These are phyloP conservation scores for Micrasema longulum DNA, from an alignment of 1,140 invertebrate genomes.

Conservation along the genomic window DNA sequence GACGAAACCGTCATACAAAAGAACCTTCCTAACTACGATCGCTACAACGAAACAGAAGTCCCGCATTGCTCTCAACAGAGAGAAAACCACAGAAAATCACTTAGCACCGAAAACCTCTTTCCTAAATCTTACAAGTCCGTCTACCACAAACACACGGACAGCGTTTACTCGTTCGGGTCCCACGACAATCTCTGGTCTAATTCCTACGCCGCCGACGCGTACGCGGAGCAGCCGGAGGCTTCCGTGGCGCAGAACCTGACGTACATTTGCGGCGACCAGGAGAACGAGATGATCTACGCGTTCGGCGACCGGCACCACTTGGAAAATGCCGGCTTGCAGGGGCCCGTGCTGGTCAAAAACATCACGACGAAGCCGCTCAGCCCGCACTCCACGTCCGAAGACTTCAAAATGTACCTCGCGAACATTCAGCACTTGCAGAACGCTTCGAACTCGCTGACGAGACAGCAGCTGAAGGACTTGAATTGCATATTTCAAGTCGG, in stretches of 20 bases:
- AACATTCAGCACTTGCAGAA: conserved; percentile 77
- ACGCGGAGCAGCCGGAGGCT: conserved; percentile 52
- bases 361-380: conserved; percentile 73
- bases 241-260: conserved; percentile 60
- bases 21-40: conserved; percentile 24
- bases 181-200: conserved; percentile 66
- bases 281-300: conserved; percentile 66
- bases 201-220: conserved; percentile 57
- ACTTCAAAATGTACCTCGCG: conserved; percentile 76
- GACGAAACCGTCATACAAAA: conserved; percentile 57
- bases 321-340: conserved; percentile 43
- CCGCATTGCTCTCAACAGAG: conserved; percentile 56
- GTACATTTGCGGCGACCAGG: conserved; percentile 64
- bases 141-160: conserved; percentile 57
- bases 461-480: conserved; percentile 68
- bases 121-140: conserved; percentile 64
- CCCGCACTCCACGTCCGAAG: conserved; percentile 72
- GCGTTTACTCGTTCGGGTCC: conserved; percentile 62
- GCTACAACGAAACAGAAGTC: conserved; percentile 9
- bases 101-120: conserved; percentile 71
- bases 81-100: conserved; percentile 67
- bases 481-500: conserved; percentile 71
- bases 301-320: conserved; percentile 57
- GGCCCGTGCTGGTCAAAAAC: conserved; percentile 63
- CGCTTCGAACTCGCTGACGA: conserved; percentile 71